Conservation (phyloP, 2,797 vertebrate genomes). For the Chrysocyon brachyurus region DNA sequence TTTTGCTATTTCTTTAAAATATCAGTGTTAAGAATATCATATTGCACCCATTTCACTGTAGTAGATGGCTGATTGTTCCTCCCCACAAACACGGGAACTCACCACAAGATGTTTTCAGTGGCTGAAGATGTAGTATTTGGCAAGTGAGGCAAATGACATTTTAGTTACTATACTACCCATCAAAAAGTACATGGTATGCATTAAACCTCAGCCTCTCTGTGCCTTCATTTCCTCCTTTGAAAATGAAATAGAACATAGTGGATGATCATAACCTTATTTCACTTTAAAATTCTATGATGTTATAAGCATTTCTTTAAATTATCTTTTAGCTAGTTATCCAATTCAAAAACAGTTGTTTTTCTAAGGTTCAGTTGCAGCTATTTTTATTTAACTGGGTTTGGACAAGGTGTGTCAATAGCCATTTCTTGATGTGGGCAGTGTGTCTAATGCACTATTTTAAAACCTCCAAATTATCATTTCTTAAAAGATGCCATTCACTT, state of each 20-base stretch:
- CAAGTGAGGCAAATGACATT: neutral
- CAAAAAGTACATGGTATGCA: neutral
- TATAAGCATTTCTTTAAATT: neutral
- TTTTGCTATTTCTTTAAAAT: neutral
- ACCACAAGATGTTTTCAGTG: neutral
- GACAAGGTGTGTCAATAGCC: neutral
- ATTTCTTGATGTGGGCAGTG: neutral
- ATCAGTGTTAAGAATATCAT: neutral
- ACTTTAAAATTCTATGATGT: neutral
- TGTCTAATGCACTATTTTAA: neutral
- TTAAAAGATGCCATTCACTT: neutral
- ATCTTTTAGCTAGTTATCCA: neutral
- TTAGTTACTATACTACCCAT: neutral
- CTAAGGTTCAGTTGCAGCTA: neutral
- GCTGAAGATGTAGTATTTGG: neutral
- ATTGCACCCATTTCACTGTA: neutral
- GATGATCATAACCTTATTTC: neutral
- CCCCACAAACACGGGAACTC: accelerated
- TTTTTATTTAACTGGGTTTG: neutral
- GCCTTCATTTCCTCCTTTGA: neutral
- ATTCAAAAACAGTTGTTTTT: neutral
- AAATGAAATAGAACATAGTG: neutral
- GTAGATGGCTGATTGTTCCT: neutral
- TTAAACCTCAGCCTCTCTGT: neutral
- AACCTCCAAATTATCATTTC: neutral